Conservation (phyloP, 2,888 invertebrate species). For the Miltochrista miniata region DNA sequence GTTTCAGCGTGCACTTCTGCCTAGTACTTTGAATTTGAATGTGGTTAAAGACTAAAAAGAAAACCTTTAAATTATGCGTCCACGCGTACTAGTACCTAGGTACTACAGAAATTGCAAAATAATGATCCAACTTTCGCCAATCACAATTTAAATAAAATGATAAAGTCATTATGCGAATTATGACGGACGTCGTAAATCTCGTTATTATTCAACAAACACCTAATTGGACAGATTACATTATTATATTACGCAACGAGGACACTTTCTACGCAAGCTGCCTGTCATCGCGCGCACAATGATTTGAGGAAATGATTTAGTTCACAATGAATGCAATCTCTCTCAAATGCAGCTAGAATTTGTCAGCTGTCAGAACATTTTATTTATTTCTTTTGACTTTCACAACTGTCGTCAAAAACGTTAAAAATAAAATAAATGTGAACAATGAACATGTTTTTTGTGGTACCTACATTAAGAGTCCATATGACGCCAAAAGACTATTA, state of each 20-base stretch:
- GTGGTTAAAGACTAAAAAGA: no score
- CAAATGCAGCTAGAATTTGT: not conserved
- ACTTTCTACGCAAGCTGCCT: slow-evolving; percentile 24
- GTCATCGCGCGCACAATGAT: slow-evolving; percentile 14
- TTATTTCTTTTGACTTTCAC: not conserved
- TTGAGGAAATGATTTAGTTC: slow-evolving; percentile 14
- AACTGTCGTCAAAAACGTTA: not conserved
- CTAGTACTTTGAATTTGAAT: no score
- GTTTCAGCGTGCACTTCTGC: no score
- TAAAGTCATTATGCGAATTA: not conserved
- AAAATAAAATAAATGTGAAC: no score
- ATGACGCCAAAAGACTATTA: no score
- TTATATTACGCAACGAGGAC: slow-evolving; percentile 3
- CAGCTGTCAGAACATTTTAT: not conserved
- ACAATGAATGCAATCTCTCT: not conserved
- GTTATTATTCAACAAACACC: not conserved
- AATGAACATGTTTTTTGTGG: not conserved
- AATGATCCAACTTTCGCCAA: no score
- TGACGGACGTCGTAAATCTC: not conserved
- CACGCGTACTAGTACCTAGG: no score
- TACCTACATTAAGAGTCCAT: no score
- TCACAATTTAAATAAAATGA: not conserved
- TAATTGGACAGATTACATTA: slow-evolving; percentile 21
- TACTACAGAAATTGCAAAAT: no score
- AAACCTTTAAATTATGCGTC: no score